Evolutionary conservation across 2,888 invertebrate species (phyloP), one percentile per base, ranked within the genome.

Genomic region (Lepeophtheirus nordmannii): DNA sequence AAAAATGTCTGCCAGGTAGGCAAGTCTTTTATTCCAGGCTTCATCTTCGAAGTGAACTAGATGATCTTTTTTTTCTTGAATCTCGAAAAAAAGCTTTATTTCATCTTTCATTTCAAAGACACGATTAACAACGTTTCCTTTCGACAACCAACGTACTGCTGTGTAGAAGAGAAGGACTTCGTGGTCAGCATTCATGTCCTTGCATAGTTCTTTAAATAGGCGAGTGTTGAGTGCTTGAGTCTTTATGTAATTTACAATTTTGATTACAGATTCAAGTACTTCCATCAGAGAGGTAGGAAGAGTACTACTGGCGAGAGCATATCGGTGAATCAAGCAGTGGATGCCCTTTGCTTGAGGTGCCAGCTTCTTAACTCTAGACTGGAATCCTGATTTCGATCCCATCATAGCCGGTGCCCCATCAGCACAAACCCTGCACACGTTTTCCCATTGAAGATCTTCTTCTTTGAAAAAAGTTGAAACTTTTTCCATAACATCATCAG

Each of bases 1-100:
- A 40, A 67, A 68, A 58, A 68, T 67, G 62, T 67, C 68, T 12
- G 67, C 65, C 37, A 68, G 30, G 59, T 67, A 68, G 66, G 61
- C 65, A 40, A 68, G 57, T 38, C 58, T 30, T 64, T 63, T 62
- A 17, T 60, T 22, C 38, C 23, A 62, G n/a, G n/a, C 23, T 9
- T 7, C 17, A 10, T 62, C 40, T 30, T 40, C 66, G 53, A 60
- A 62, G 62, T 41, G 65, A 64, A 58, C 59, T 63, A 62, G 68
- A 63, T 10, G 68, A 41, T 58, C 58, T n/a, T 41, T 67, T 68
- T 58, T 59, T 57, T 62, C 67, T 57, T 58, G n/a, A n/a, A n/a
- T 59, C 38, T 7, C 10, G 40, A 10, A 68, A 67, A 64, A 67
- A 56, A 66, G 53, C 10, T 12, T 41, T 41, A 66, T 62, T 58